These are phyloP conservation scores for Crax fasciolata DNA, from an alignment of 2,797 vertebrate species.

Conservation along the genomic window DNA sequence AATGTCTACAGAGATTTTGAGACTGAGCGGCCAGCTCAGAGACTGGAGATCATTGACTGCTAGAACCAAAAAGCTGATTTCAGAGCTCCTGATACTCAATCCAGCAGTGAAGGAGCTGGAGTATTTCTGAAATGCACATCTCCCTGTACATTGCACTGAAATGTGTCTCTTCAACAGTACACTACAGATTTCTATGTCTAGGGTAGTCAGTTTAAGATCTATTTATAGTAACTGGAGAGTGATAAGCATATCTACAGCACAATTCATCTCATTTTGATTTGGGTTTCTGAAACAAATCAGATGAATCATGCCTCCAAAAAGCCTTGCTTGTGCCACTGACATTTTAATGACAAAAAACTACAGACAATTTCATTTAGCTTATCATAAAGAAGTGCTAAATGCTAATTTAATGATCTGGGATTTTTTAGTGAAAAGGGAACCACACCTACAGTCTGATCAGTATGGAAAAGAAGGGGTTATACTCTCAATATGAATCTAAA, in stretches of 20 bases:
- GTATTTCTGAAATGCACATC: not conserved
- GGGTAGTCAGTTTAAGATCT: not conserved
- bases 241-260: slow-evolving; percentile 16
- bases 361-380: not conserved
- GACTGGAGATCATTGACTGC: not conserved
- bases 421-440: not conserved
- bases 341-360: not conserved
- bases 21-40: not conserved
- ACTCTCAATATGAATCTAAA: slow-evolving; percentile 4
- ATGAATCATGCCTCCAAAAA: not conserved
- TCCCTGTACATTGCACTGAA: not conserved
- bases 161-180: not conserved
- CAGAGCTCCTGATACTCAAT: not conserved
- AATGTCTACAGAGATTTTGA: not conserved
- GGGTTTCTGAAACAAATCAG: not conserved
- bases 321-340: not conserved
- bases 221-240: not conserved
- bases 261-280: not conserved
- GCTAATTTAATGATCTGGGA: not conserved
- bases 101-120: not conserved
- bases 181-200: not conserved
- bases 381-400: not conserved
- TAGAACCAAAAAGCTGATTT: not conserved
- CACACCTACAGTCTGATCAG: not conserved
- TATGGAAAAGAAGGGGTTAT: not conserved